Conservation (phyloP, 2,113 vertebrate species). For the Chiloscyllium plagiosum region DNA sequence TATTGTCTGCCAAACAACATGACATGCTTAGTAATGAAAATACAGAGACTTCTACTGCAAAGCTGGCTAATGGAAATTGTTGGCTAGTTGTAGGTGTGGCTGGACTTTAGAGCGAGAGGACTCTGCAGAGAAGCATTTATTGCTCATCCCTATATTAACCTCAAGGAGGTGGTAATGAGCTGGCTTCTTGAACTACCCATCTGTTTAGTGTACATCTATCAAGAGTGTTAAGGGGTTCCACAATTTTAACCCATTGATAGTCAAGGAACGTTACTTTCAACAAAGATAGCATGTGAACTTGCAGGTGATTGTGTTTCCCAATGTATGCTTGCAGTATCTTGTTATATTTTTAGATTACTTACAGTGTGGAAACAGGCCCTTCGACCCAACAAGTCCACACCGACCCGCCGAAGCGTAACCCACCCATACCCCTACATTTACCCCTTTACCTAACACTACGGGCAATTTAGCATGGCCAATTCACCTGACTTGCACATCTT, state of each 20-base stretch:
- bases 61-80: background rate
- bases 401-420: no score
- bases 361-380: no score
- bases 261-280: background rate
- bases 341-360: no score
- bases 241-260: background rate
- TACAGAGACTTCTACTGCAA: background rate
- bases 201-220: background rate
- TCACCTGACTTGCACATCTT: no score
- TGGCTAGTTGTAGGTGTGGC: background rate
- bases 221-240: background rate
- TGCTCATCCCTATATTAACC: no score
- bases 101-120: background rate
- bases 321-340: background rate
- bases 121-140: background rate
- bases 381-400: no score
- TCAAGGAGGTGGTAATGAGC: background rate
- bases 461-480: no score
- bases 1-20: background rate
- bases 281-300: background rate
- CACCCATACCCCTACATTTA: no score
- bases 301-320: background rate
- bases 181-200: background rate
- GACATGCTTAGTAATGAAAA: background rate
- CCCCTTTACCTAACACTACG: no score